phyloP scores from a whole-genome alignment of 1,140 invertebrate genomes.

The Sipha flava region DNA sequence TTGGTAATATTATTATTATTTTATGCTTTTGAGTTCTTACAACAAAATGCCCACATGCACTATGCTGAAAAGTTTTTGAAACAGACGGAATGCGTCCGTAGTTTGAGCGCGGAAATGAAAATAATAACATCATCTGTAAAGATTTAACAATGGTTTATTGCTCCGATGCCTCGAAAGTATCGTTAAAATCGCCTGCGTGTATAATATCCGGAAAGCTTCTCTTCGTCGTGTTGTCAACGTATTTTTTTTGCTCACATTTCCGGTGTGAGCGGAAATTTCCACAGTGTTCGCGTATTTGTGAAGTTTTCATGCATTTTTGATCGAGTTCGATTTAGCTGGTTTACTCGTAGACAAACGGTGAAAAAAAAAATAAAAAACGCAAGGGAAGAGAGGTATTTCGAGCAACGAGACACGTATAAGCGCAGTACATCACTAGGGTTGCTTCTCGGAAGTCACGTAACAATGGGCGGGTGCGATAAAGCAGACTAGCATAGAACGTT shows the following conservation, averaged over 20 bases:
- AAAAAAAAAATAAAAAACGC: not conserved
- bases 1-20: no score
- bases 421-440: constrained; percentile 8
- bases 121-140: not conserved
- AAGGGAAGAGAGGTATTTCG: not conserved
- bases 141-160: constrained; percentile 18
- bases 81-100: not conserved
- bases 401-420: constrained; percentile 14
- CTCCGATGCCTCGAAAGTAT: not conserved
- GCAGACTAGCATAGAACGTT: not conserved
- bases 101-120: not conserved
- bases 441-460: constrained; percentile 18
- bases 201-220: not conserved
- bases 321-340: not conserved
- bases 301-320: constrained; percentile 19
- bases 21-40: no score
- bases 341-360: not conserved
- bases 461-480: constrained; percentile 27
- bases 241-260: not conserved
- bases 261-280: not conserved
- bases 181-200: constrained; percentile 6
- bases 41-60: not conserved
- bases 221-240: not conserved
- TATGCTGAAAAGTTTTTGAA: no score
- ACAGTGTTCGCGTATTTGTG: not conserved